A percentile compares a stretch with the other conserved stretches of the same genome.
Conservation (phyloP, 1,140 invertebrate genomes). For the Stegodyphus dumicola region DNA sequence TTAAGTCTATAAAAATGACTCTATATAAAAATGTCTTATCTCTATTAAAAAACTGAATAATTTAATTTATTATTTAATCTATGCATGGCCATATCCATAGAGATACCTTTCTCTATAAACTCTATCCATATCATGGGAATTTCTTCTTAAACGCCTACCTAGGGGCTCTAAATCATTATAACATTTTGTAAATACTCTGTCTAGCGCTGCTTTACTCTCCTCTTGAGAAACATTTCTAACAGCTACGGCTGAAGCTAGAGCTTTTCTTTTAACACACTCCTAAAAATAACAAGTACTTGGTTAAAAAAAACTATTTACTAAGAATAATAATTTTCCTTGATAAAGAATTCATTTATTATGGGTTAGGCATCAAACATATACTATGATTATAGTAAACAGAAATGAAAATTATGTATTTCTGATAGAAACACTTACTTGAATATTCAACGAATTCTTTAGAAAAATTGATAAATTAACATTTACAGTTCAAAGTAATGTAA, state of each 20-base stretch:
- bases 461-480: too few species aligned
- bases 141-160: slow-evolving; percentile 82
- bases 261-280: slow-evolving; percentile 90
- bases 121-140: slow-evolving; percentile 80
- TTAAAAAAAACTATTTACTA: too few species aligned
- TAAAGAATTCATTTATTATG: too few species aligned
- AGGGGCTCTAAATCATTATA: slow-evolving; percentile 94
- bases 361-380: too few species aligned
- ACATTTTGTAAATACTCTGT: slow-evolving; percentile 91
- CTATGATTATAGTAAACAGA: too few species aligned
- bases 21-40: neutral
- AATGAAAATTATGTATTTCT: too few species aligned
- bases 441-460: too few species aligned
- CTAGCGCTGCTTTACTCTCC: slow-evolving; percentile 81
- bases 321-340: too few species aligned
- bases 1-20: neutral
- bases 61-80: neutral
- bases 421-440: too few species aligned
- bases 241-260: slow-evolving; percentile 82
- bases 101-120: slow-evolving; percentile 81
- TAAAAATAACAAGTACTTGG: slow-evolving; percentile 11
- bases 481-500: too few species aligned
- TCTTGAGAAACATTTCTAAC: slow-evolving; percentile 79
- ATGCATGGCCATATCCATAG: slow-evolving; percentile 78
- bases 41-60: neutral